These are phyloP conservation scores for Microplitis mediator DNA, from an alignment of 1,140 invertebrate genomes.

Conservation along the genomic window DNA sequence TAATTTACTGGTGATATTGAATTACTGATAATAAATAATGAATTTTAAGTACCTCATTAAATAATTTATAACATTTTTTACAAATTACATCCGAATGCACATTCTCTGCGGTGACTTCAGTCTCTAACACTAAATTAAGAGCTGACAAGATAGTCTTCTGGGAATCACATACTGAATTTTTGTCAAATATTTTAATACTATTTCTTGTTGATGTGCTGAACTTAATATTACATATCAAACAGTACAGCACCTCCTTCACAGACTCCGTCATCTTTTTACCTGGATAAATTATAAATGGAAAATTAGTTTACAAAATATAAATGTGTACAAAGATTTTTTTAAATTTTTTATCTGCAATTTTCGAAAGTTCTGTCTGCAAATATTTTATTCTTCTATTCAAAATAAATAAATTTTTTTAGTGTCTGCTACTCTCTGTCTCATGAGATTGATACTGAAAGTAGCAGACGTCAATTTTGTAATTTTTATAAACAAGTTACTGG, in stretches of 20 bases:
- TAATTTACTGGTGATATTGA: slow-evolving; percentile 15
- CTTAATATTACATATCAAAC: slow-evolving; percentile 65
- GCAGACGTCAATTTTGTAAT: background rate
- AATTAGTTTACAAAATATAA: no score
- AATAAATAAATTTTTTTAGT: no score
- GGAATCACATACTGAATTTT: slow-evolving; percentile 39
- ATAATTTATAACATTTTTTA: slow-evolving; percentile 69
- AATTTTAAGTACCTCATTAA: slow-evolving; percentile 57
- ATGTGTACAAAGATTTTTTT: background rate
- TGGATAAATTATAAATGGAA: background rate
- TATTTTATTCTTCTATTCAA: no score
- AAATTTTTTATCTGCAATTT: no score
- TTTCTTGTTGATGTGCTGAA: slow-evolving; percentile 63
- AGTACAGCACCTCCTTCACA: slow-evolving; percentile 52
- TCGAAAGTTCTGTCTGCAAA: no score
- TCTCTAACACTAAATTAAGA: slow-evolving; percentile 62
- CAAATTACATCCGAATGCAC: slow-evolving; percentile 66
- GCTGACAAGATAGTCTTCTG: slow-evolving; percentile 58
- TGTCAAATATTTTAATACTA: slow-evolving; percentile 61
- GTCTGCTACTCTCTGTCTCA: no score
- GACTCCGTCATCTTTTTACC: slow-evolving; percentile 48
- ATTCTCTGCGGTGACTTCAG: slow-evolving; percentile 57
- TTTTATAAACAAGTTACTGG: background rate
- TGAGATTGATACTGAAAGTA: no score
- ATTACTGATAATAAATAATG: slow-evolving; percentile 5